phyloP scores from a whole-genome alignment of 2,113 vertebrate species.

The Rhinogobius similis region DNA sequence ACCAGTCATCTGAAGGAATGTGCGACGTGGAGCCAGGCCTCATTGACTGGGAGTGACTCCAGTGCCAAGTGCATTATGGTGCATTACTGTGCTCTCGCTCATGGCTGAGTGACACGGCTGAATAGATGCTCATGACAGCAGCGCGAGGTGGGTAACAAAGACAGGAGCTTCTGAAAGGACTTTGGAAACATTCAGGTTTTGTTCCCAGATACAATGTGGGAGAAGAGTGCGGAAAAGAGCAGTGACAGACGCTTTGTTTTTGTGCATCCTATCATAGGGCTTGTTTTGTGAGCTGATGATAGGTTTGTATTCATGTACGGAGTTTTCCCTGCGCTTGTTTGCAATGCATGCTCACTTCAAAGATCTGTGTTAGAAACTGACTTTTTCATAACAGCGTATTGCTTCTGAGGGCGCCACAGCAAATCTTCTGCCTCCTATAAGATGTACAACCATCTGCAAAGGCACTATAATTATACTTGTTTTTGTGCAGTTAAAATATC shows the following conservation, averaged over 20 bases:
- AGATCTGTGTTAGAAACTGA: background rate
- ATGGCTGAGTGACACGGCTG: constrained; percentile 51
- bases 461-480: background rate
- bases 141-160: constrained; percentile 42
- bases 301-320: constrained; percentile 19
- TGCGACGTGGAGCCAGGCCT: constrained; percentile 45
- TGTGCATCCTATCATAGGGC: constrained; percentile 42
- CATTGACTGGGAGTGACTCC: constrained; percentile 35
- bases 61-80: constrained; percentile 28
- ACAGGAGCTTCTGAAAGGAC: constrained; percentile 19
- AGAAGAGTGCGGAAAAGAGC: constrained; percentile 21
- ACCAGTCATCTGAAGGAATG: constrained; percentile 55
- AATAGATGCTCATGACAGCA: constrained; percentile 53
- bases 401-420: background rate
- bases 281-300: constrained; percentile 29
- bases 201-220: constrained; percentile 30
- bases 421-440: background rate
- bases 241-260: constrained; percentile 52
- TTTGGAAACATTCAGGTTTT: constrained; percentile 33
- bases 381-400: background rate
- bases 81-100: constrained; percentile 35
- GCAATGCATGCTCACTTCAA: constrained; percentile 1
- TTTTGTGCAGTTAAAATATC: too few species aligned
- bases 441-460: background rate
- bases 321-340: constrained; percentile 25